Base-by-base conservation (phyloP, 2,113 vertebrate species). In the Irena cyanogastra region DNA sequence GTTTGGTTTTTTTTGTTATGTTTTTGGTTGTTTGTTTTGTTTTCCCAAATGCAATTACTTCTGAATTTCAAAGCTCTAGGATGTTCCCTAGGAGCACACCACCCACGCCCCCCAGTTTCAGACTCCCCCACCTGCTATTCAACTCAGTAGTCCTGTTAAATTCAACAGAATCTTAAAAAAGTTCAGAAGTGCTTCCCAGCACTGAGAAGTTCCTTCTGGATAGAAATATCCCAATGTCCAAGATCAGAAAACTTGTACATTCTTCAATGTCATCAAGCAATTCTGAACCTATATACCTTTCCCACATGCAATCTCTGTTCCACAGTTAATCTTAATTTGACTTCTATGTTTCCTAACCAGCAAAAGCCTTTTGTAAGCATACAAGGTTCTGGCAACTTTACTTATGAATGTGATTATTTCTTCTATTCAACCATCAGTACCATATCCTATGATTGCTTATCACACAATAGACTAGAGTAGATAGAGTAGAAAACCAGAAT, bases 21-120 rank as follows among this genome's bases (percentile, higher is more conserved):
- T 12, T 11, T 50, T 37, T 60, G 7, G 5, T 13, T 37, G 4
- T 27, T 33, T 77, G 4, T 33, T 27, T 17, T 33, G 7, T 27
- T 37, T 57, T 21, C 28, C 13, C 22, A 6, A 31, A 45, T 21
- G 22, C 42, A 66, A 68, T 57, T 39, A 83, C 20, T 6, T 78
- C 28, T 63, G 31, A 64, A 94, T 75, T 89, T 89, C 47, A 87
- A 75, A 93, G 60, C 23, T 75, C 68, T 65, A 42, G 39, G 27
- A 59, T 68, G 14, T 71, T 87, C 26, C 35, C 5, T 9, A 72
- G 23, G 33, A 78, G 13, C 9, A 49, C 42, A 56, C 1, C 3
- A 16, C 11, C 3, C 7, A 9, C 0, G 0, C 2, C 13, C 6
- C 7, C 1, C 31, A 19, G 0, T 49, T 72, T 76, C 49, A 80